Conservation (phyloP, 2,113 vertebrate species). For the Hipposideros armiger region DNA sequence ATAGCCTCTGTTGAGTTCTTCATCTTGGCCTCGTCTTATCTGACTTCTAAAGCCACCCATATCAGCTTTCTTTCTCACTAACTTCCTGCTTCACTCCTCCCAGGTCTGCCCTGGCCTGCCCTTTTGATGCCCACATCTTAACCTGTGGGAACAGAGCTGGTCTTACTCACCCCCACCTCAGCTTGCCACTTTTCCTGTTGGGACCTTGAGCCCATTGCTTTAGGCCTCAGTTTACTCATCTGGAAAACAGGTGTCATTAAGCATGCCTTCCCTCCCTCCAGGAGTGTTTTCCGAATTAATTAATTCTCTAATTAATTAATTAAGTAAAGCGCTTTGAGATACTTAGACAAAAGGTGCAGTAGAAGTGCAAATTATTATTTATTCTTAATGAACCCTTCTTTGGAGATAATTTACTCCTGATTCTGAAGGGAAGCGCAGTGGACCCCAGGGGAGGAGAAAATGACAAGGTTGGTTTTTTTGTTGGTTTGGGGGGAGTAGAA, state of each 20-base stretch:
- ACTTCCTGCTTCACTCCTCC: not conserved
- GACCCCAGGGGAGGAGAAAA: constrained; percentile 41
- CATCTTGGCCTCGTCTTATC: not conserved
- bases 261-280: constrained; percentile 63
- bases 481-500: constrained; percentile 18
- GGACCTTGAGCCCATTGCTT: constrained; percentile 4
- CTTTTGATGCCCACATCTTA: not conserved
- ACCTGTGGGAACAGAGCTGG: not conserved
- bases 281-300: constrained; percentile 75
- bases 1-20: not conserved
- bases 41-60: not conserved
- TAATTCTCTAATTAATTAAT: constrained; percentile 84
- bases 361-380: constrained; percentile 80
- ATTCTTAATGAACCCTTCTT: constrained; percentile 82
- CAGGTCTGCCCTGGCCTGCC: not conserved
- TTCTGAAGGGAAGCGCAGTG: constrained; percentile 66
- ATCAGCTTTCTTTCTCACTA: not conserved
- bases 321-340: constrained; percentile 79
- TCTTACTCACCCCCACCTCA: not conserved
- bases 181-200: not conserved
- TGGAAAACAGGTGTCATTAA: constrained; percentile 72
- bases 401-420: constrained; percentile 78
- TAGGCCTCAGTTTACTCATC: constrained; percentile 74
- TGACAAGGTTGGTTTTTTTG: constrained; percentile 41
- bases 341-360: constrained; percentile 76